Evolutionary conservation across 2,113 vertebrate species (phyloP).

Genomic region (Vombatus ursinus): DNA sequence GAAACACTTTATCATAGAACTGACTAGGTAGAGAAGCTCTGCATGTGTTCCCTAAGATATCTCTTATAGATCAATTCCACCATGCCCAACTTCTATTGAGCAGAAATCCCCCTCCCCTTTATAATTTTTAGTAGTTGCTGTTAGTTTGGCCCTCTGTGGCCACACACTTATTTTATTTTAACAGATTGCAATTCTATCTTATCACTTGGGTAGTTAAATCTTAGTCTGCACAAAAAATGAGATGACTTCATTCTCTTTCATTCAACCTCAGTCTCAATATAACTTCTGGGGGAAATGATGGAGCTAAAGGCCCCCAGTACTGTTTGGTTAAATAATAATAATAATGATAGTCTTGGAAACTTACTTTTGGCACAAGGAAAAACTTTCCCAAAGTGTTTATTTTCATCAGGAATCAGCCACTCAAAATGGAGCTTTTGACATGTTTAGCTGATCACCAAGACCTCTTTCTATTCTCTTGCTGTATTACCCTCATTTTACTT

Average conservation of each 20-base stretch:
- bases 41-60: neutral
- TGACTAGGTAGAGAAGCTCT: neutral
- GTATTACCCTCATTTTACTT: neutral
- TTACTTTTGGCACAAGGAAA: neutral
- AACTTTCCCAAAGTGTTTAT: neutral
- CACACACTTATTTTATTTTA: neutral
- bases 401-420: neutral
- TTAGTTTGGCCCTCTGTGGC: neutral
- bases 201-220: neutral
- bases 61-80: neutral
- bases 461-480: neutral
- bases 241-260: neutral
- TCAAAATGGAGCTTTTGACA: neutral
- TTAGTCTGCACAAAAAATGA: neutral
- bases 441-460: neutral
- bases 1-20: neutral
- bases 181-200: neutral
- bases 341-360: neutral
- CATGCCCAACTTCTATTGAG: neutral
- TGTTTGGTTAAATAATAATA: neutral
- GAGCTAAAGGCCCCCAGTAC: neutral
- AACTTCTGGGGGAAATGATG: neutral
- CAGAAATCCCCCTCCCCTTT: neutral
- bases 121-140: neutral
- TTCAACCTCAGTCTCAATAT: neutral